A percentile compares a stretch with the other conserved stretches of the same genome.
Conservation (phyloP, 2,888 invertebrate species). For the Mythimna albipuncta region DNA sequence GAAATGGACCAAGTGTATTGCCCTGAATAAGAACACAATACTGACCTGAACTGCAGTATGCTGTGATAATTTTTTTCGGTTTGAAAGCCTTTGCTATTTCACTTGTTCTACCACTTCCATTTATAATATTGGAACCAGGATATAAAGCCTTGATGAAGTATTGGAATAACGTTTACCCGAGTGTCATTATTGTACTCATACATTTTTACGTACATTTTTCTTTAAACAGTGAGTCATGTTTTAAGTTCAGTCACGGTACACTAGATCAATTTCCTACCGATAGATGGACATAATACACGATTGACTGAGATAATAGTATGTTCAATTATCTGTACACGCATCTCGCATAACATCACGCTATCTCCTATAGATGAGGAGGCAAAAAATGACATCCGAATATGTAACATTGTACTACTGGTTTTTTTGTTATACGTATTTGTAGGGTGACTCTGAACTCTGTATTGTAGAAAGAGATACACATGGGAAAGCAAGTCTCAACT, state of each 20-base stretch:
- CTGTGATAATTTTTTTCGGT: no score
- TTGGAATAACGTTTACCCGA: background rate
- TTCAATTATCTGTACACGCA: conserved; percentile 53
- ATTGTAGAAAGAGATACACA: background rate
- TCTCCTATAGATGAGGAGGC: conserved; percentile 66
- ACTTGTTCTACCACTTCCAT: background rate
- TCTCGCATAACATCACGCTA: conserved; percentile 59
- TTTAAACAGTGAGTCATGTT: background rate
- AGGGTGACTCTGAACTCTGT: conserved; percentile 61
- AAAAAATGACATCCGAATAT: conserved; percentile 77
- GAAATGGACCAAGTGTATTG: no score
- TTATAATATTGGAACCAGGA: background rate
- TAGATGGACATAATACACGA: conserved; percentile 13
- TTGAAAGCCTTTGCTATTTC: background rate
- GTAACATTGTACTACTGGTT: conserved; percentile 74
- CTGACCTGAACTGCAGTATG: no score
- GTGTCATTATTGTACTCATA: background rate
- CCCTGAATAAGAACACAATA: no score
- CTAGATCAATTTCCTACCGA: conserved; percentile 17
- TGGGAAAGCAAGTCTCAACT: background rate
- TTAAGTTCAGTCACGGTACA: background rate
- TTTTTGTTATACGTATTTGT: conserved; percentile 68
- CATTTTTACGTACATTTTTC: background rate
- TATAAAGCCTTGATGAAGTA: background rate
- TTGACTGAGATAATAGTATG: conserved; percentile 34